Evolutionary conservation across 2,797 vertebrate species (phyloP).

Genomic region (Sebastes iracundus): DNA sequence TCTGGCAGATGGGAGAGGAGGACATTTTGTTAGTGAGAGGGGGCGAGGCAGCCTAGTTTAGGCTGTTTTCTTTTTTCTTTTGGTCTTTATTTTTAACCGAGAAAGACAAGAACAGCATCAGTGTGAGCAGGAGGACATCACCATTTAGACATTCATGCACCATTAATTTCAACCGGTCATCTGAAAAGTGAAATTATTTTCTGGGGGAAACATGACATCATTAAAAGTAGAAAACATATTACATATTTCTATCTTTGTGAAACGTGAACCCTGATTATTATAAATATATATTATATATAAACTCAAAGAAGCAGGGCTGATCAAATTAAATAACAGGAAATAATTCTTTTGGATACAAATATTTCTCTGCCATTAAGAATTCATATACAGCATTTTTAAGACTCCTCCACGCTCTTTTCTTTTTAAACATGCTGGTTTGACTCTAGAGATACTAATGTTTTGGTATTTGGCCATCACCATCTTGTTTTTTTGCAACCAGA

Average conservation of each 20-base stretch:
- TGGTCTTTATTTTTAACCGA: not conserved
- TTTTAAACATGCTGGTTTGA: not conserved
- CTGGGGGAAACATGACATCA: not conserved
- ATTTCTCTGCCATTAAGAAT: not conserved
- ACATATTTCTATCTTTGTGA: not conserved
- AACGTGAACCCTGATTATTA: not conserved
- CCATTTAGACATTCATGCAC: not conserved
- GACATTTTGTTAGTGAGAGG: conserved; percentile 33
- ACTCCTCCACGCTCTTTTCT: not conserved
- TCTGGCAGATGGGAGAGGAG: conserved; percentile 51
- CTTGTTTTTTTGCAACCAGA: too few relatives aligned
- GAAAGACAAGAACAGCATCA: not conserved
- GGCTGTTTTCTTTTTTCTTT: not conserved
- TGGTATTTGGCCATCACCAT: too few relatives aligned
- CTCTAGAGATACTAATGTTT: not conserved
- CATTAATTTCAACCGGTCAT: not conserved
- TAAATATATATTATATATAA: too few relatives aligned
- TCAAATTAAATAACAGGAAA: not conserved
- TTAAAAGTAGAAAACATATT: not conserved
- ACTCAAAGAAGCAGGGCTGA: rapidly evolving
- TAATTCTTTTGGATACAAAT: not conserved
- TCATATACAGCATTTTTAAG: not conserved
- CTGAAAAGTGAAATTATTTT: not conserved
- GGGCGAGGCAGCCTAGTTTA: not conserved
- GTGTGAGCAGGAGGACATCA: not conserved